phyloP scores from a whole-genome alignment of 2,888 invertebrate genomes.

The Sipha maydis region DNA sequence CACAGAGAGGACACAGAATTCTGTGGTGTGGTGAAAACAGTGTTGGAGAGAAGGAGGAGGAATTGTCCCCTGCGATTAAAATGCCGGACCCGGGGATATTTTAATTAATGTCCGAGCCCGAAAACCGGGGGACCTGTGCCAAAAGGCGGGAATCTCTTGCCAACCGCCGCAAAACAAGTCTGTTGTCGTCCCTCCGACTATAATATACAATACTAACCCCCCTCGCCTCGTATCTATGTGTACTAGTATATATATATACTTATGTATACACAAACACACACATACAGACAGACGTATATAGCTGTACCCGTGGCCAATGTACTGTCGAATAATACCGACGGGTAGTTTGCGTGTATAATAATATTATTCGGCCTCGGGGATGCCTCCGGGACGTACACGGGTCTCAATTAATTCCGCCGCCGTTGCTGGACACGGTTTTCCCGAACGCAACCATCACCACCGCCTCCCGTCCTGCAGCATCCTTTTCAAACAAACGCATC shows the following conservation, averaged over 20 bases:
- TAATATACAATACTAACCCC: conserved; percentile 32
- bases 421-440: conserved; percentile 50
- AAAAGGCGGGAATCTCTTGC: conserved; percentile 62
- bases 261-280: background rate
- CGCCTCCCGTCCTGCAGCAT: background rate
- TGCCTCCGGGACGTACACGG: conserved; percentile 58
- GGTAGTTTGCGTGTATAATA: conserved; percentile 51
- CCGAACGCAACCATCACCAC: conserved; percentile 9
- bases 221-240: background rate
- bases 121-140: conserved; percentile 59
- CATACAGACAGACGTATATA: background rate
- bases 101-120: conserved; percentile 61
- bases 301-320: conserved; percentile 19
- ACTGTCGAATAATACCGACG: conserved; percentile 40
- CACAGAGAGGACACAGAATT: conserved; percentile 42
- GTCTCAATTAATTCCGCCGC: conserved; percentile 57
- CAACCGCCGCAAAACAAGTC: conserved; percentile 61
- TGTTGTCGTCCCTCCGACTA: conserved; percentile 45
- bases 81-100: conserved; percentile 62
- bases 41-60: background rate
- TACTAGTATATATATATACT: background rate
- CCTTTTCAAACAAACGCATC: conserved; percentile 22
- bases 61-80: conserved; percentile 61
- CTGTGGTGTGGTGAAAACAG: conserved; percentile 37
- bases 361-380: conserved; percentile 59